A percentile compares a stretch with the other conserved stretches of the same genome.
Evolutionary conservation across 53 echinoderm and acorn worm species (phyloP).

Genomic region (Astropecten irregularis): DNA sequence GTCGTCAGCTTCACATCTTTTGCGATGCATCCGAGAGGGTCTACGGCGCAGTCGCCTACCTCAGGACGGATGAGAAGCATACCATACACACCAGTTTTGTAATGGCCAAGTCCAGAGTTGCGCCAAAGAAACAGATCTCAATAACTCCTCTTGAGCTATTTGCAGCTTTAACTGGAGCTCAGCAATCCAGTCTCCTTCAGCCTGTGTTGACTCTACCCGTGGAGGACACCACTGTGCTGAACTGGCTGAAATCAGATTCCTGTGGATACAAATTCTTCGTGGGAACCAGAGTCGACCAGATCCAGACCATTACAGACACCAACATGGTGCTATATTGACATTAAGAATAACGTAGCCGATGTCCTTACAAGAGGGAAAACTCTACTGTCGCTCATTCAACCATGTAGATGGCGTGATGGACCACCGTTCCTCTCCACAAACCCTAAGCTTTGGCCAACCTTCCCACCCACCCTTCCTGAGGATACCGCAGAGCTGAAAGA

Average conservation of each 20-base stretch:
- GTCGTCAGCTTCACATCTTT: neutral
- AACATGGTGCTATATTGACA: constrained; percentile 29
- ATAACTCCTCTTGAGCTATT: neutral
- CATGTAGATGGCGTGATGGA: neutral
- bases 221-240: constrained; percentile 14
- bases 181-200: neutral
- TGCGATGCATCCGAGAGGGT: neutral
- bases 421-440: neutral
- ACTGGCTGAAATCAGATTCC: constrained; percentile 14
- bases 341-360: constrained; percentile 8
- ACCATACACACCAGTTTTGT: constrained; percentile 6
- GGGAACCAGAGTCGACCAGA: neutral
- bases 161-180: constrained; percentile 11
- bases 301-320: constrained; percentile 1
- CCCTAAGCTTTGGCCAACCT: neutral
- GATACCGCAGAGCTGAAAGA: neutral
- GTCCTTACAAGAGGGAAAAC: neutral
- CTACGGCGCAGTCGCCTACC: neutral
- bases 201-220: neutral
- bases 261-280: constrained; percentile 8
- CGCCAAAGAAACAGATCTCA: neutral
- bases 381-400: neutral
- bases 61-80: neutral
- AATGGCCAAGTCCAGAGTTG: neutral
- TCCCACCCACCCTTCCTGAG: neutral